Conservation (phyloP, 2,888 invertebrate species). For the Drosophila neutralis region DNA sequence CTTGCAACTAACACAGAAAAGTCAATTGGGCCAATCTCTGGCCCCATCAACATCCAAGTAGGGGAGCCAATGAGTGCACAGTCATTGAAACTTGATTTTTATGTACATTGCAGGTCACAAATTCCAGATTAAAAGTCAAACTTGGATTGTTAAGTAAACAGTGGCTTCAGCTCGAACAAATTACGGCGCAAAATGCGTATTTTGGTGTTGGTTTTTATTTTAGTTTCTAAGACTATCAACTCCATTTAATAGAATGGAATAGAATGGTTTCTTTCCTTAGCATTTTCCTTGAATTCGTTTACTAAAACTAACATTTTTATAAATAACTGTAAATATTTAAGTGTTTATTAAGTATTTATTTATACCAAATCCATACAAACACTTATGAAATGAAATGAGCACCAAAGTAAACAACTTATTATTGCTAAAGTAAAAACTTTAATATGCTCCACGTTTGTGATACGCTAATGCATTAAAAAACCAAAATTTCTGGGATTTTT, state of each 20-base stretch:
- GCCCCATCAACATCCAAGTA: slow-evolving; percentile 35
- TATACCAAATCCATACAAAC: background rate
- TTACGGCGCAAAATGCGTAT: slow-evolving; percentile 9
- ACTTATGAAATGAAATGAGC: background rate
- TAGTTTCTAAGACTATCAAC: background rate
- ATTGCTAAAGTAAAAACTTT: background rate
- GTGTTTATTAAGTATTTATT: background rate
- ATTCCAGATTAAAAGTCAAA: slow-evolving; percentile 26
- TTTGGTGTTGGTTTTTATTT: background rate
- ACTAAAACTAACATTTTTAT: no score
- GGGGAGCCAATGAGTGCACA: slow-evolving; percentile 6
- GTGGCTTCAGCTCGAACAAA: slow-evolving; percentile 1
- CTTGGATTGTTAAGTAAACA: slow-evolving; percentile 9
- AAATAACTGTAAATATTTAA: no score
- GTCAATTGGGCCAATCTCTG: slow-evolving; percentile 61
- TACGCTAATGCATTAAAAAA: background rate
- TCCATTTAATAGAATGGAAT: background rate
- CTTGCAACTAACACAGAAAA: slow-evolving; percentile 37
- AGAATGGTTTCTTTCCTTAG: background rate
- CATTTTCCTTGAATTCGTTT: background rate
- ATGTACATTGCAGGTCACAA: slow-evolving; percentile 37
- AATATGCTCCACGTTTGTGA: background rate
- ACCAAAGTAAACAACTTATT: background rate
- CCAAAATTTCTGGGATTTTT: background rate
- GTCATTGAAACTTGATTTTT: slow-evolving; percentile 47